Evolutionary conservation across 2,888 invertebrate genomes (phyloP).

Genomic region (Stenotaenia linearis): DNA sequence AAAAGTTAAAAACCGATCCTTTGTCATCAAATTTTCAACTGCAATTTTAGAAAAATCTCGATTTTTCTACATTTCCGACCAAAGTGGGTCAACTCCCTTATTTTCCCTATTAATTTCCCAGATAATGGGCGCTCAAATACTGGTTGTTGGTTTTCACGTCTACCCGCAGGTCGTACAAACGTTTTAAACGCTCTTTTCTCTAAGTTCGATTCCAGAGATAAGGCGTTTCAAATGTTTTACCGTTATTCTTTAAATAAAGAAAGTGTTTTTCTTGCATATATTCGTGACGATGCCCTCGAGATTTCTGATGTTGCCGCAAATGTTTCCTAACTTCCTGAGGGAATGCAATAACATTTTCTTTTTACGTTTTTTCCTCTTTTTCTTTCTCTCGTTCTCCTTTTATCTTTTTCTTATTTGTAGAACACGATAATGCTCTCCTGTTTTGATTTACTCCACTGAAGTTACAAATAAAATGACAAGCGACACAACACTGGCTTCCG

Average conservation of each 20-base stretch:
- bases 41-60: too few species aligned
- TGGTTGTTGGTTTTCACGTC: not conserved
- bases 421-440: conserved; percentile 4
- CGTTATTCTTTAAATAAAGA: not conserved
- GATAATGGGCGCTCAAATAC: not conserved
- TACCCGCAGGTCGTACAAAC: not conserved
- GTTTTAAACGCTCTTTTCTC: not conserved
- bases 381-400: not conserved
- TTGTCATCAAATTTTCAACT: too few species aligned
- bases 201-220: not conserved
- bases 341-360: conserved; percentile 11
- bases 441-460: not conserved
- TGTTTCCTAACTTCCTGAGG: conserved; percentile 11
- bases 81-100: not conserved
- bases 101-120: not conserved
- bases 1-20: too few species aligned
- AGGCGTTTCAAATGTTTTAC: not conserved
- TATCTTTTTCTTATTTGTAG: not conserved
- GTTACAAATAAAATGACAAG: not conserved
- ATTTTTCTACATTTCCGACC: too few species aligned
- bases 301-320: conserved; percentile 10
- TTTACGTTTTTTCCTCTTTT: not conserved
- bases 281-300: not conserved
- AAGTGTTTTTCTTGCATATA: not conserved
- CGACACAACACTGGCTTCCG: not conserved